Base-by-base conservation (phyloP, 92 coral and sea anemone genomes). In the Umimayanthus chanpuru region DNA sequence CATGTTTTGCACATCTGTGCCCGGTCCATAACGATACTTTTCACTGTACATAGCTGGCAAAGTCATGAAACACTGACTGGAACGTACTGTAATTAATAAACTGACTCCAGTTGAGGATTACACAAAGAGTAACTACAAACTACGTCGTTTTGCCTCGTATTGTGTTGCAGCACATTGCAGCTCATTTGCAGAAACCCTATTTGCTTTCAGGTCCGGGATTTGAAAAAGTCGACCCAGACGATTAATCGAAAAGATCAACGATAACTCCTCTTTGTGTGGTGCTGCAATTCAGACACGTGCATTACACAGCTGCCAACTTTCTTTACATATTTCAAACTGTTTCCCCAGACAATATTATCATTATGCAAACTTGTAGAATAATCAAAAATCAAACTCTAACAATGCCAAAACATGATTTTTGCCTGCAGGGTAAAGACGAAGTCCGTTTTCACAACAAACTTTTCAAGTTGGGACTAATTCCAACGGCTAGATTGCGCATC, bases 1-100 rank as follows among this genome's bases (percentile, higher is more conserved):
- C 65, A 70, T 28, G n/a, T 64, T 47, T 83, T 43, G 78, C 78
- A 83, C 65, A 83, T 83, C 65, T 83, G 87, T 49, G 67, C 20
- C 55, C 44, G 16, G 20, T 44, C 23, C 66, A 43, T 12, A 71
- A 36, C 40, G 26, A 53, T 25, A 83, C 65, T 23, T 26, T 44
- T 43, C 23, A 18, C 26, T 71, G 36, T 79, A 83, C 29, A 43
- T 44, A 39, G 47, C 2, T 74, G 28, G 23, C 23, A 36, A 39
- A 74, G 44, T 74, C 29, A n/a, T 39, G 25, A 61, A 16, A 18
- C 67, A 61, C 67, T 61, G 18, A 61, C 3, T 61, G 67, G 6
- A 20, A 61, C 8, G 68, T 15, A 15, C 6, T 56, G 65, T 20
- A 14, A 56, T 56, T 21, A 56, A 56, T 16, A 61, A 21, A 3